A percentile compares a stretch with the other conserved stretches of the same genome.
phyloP scores from a whole-genome alignment of 2,888 invertebrate species.

The Drosophila mercatorum region DNA sequence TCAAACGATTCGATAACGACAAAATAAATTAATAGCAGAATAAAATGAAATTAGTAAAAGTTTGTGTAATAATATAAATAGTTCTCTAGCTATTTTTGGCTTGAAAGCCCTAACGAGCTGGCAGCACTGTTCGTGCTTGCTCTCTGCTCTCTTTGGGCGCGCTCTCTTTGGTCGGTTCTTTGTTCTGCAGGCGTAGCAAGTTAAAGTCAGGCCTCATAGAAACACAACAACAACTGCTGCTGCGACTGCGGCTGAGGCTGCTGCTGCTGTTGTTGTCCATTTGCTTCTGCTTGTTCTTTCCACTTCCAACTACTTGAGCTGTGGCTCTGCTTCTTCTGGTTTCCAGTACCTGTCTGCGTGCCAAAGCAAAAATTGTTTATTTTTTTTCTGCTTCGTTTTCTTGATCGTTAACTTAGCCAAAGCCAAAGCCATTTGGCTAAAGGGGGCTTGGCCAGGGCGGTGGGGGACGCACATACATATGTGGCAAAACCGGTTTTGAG shows the following conservation, averaged over 20 bases:
- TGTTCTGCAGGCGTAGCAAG: constrained; percentile 35
- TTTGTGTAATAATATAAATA: no score
- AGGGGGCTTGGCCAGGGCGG: constrained; percentile 3
- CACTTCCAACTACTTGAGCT: constrained; percentile 18
- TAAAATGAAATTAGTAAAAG: no score
- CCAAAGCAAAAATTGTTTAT: constrained; percentile 48
- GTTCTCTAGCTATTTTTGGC: no score
- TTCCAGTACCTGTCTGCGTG: constrained; percentile 50
- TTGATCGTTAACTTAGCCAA: constrained; percentile 32
- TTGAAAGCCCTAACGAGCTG: no score
- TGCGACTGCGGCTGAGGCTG: background rate
- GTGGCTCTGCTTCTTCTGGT: constrained; percentile 37
- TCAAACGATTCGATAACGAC: no score
- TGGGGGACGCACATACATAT: constrained; percentile 13
- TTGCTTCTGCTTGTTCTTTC: constrained; percentile 25
- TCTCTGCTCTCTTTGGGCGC: background rate
- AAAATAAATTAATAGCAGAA: no score
- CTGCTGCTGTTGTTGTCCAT: constrained; percentile 24
- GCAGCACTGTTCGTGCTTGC: background rate
- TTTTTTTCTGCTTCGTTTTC: constrained; percentile 6
- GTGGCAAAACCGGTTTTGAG: constrained; percentile 66
- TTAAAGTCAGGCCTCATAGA: constrained; percentile 39
- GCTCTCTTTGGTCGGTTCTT: constrained; percentile 14
- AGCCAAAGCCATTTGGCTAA: constrained; percentile 49
- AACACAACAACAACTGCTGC: constrained; percentile 18